Evolutionary conservation across 2,888 invertebrate species (phyloP), one percentile per base, ranked within the genome.

Genomic region (Tiliacea aurago): DNA sequence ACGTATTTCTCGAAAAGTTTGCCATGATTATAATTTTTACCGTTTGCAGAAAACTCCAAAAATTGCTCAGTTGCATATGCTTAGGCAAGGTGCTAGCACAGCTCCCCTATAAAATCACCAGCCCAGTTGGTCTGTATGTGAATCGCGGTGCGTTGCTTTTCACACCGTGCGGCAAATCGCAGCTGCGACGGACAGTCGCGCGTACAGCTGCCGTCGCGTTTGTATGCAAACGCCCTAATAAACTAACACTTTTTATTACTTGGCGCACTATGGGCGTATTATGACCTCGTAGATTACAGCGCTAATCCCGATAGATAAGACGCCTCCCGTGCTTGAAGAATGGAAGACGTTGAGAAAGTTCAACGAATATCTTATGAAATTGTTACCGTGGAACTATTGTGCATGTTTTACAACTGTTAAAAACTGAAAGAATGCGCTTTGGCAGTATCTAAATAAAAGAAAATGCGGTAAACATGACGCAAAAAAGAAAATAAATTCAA

Each of bases 181-280:
- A 95, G 95, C 95, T 95, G 95, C 91, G 90, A 83, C 80, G 86
- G 87, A 86, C 88, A 86, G 87, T 88, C 87, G 86, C 89, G 72
- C 82, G 70, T 91, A 92, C 93, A 94, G 95, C 95, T 94, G 95
- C 91, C 87, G 85, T 87, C 88, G 85, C 83, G 77, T 78, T 73
- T 89, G 93, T 95, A 95, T 95, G 96, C 95, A 95, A 95, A 95
- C 95, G 90, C 95, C 95, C 95, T 95, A 95, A 95, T 94, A 94
- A 94, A 94, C 93, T 94, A 91, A 94, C 90, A 92, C 91, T 93
- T 94, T 95, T 95, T 95, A 95, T 95, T 94, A 90, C 91, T 82
- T 83, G 69, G 89, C 65, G 89, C 88, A 88, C 88, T 87, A 89
- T 80, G 73, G 84, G 86, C 79, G 87, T 84, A 69, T 79, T 86